Evolutionary conservation across 2,888 invertebrate species (phyloP), one percentile per base, ranked within the genome.

Genomic region (Limnephilus rhombicus): DNA sequence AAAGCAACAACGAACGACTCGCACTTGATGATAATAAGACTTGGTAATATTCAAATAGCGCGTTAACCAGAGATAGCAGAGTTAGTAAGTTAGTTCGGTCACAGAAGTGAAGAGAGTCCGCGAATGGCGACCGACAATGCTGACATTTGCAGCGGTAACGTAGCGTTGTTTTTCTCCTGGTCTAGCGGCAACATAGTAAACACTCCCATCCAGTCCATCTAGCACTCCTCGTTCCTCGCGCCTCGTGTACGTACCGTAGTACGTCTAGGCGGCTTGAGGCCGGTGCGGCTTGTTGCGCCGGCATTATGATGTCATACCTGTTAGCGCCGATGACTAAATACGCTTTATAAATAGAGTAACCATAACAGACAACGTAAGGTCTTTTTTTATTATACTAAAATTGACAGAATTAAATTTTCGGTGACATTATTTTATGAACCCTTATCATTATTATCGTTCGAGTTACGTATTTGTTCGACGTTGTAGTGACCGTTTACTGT

Each of bases 281-380:
- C 86, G 15, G 18, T 86, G 41, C 41, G 41, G 41, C 41, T 41
- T 49, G 49, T 86, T 86, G 86, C 86, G 86, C 49, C 86, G 86
- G 86, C 86, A 29, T 1, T 45, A 86, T 86, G 86, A 86, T 86
- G 86, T 86, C 86, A 86, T 86, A 86, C 86, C 86, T 86, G 86
- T 86, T 86, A 86, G n/a, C 86, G 41, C 86, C 49, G 86, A 86
- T 45, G 86, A 83, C 83, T 68, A 68, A 68, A 68, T 68, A 68
- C 24, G 24, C 2, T 83, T 41, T 83, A 37, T 37, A 83, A 83
- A 41, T 83, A 83, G 83, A 83, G 83, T 83, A 83, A 83, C 37
- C 83, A 83, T 41, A 18, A 24, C 31, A 68, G 68, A n/a, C 68
- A 68, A 68, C 24, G 53, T 18, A 68, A 68, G 24, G 24, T 68